Base-by-base conservation (phyloP, 2,113 vertebrate species). In the Martes martes region DNA sequence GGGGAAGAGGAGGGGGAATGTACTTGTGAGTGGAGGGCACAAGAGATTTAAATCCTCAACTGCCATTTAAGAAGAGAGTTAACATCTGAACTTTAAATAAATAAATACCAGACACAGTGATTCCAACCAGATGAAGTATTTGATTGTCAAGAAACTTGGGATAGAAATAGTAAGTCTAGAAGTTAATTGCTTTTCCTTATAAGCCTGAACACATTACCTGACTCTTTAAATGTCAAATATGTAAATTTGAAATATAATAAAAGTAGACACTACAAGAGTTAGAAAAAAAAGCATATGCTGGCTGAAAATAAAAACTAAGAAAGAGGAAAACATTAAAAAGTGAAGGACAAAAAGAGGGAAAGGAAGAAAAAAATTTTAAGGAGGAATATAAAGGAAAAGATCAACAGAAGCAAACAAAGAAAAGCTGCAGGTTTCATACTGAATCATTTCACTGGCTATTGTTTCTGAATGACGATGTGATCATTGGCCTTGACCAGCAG, bases 171-270 rank as follows among this genome's bases (percentile, higher is more conserved):
- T 19, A 9, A 96, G 24, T 23, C 4, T 57, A 39, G 42, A 88
- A 93, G 23, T 59, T 18, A 67, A 81, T 45, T 96, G 4, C 6
- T 76, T 94, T 94, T 61, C 7, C 23, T 88, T n/a, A 31, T n/a
- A 84, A 47, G 4, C 2, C 47, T 84, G 18, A 16, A 61, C 69
- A 9, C 55, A 88, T 79, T 83, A 67, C 61, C 52, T 95, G 47
- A 65, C 8, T 47, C 63, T 92, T 73, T 73, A 83, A 92, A 61
- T 61, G 7, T 1, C 8, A 98, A 42, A 65, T 80, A 67, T n/a
- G 2, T 31, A 71, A 76, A 85, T 76, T 7, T 81, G 9, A 73
- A 94, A 52, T 83, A 67, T 15, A 84, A 63, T 76, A 69, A 95
- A 84, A 94, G 16, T 69, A 91, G 14, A 0, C 24, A 36, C 10